Base-by-base conservation (phyloP, 2,113 vertebrate species). In the Syrrhaptes paradoxus region DNA sequence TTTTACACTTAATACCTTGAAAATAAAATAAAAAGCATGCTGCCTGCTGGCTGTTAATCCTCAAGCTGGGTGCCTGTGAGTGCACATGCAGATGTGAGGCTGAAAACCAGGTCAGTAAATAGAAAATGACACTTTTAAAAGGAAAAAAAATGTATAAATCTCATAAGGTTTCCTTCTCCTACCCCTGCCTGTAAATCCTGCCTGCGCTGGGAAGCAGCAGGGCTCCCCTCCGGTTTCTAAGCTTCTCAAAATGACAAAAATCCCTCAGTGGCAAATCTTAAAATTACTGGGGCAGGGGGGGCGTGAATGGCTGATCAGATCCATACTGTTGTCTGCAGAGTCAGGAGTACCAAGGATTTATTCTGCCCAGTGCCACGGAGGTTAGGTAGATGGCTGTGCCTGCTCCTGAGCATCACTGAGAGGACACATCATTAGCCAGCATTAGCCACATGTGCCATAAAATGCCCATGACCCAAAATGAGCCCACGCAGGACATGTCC, bases 221-320 rank as follows among this genome's bases (percentile, higher is more conserved):
- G 71, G 51, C 75, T 92, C 85, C 84, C 55, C 29, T 65, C 62
- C 0, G 0, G 4, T 48, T 59, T 22, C 76, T 74, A 26, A 95
- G 71, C 87, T 49, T 20, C 84, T 91, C 89, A 90, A 65, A 83
- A 36, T 87, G 17, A 67, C 34, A 32, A 68, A 91, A 92, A 91
- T 92, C 95, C 88, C 82, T 87, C 85, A 8, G 58, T 51, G 80
- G 54, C 80, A 98, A 79, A 97, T 95, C 79, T 46, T 81, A 55
- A 95, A 90, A 90, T 96, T 51, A 48, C 4, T 72, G 71, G 75
- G 73, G 49, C 28, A 8, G 70, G 85, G 22, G 41, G 52, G 89
- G 62, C 34, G 28, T 6, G 85, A 88, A 72, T 2, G 14, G 71
- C 79, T 92, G 85, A 89, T 96, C 95, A 93, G 70, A 91, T 73